Base-by-base conservation (phyloP, 53 echinoderm and acorn worm genomes). In the Stichopus horrens region DNA sequence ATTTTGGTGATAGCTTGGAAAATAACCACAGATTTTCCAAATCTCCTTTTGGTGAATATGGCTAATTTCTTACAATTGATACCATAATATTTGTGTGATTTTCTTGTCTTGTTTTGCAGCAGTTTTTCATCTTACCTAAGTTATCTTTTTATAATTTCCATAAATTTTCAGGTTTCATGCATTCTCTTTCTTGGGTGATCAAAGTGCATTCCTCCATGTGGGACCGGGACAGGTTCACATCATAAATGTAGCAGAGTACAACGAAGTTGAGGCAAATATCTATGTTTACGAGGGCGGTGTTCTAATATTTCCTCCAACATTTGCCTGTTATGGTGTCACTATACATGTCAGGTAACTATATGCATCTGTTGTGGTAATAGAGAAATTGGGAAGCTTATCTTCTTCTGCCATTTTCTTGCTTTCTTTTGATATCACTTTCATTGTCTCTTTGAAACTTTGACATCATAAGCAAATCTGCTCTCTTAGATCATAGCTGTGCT, bases 271-370 rank as follows among this genome's bases (percentile, higher is more conserved):
- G 21, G 86, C 94, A 56, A 96, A 96, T 71, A 86, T 96, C 52
- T 91, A 93, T 87, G 92, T 96, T 16, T 94, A 96, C 58, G 96
- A 96, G 74, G 94, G 90, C 13, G 96, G 93, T 55, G 66, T 78
- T 10, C 86, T 96, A 5, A 86, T 96, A 58, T 87, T 96, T 16
- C 96, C 93, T 11, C 91, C 96, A 8, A 88, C 52, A 52, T 90
- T 94, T 79, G 88, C 94, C 37, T 96, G 96, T 66, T 94, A 92
- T 52, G 90, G 89, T 20, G 90, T 94, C 52, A 91, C 75, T 37
- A 96, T 96, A 58, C 86, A 91, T 23, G 90, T 96, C 20, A 92
- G 94, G 96, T 96, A 86, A 77, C 87, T 65, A 7, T 7, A 4
- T 75, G 37, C 57, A n/a, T 10, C 52, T 20, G 37, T 37, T 37